Evolutionary conservation across 1,140 invertebrate species (phyloP).

Genomic region (Mylabris phalerata): DNA sequence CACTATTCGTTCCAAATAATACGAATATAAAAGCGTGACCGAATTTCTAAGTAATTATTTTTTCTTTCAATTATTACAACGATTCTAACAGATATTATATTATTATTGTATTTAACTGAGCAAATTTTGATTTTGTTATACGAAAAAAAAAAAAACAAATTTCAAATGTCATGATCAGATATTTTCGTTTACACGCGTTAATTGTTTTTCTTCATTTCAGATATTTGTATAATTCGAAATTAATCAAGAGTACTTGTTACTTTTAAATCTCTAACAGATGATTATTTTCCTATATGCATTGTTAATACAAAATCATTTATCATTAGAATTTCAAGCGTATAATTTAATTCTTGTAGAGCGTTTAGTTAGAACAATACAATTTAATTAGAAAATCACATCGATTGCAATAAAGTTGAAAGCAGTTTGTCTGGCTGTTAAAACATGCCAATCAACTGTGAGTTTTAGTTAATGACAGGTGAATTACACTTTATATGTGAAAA

Average conservation of each 20-base stretch:
- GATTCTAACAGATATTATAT: too few species aligned
- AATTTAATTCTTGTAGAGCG: slow-evolving; percentile 7
- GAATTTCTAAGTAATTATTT: slow-evolving; percentile 6
- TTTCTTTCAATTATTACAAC: slow-evolving; percentile 2
- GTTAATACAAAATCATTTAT: background rate
- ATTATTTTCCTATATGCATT: too few species aligned
- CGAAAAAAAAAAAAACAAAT: too few species aligned
- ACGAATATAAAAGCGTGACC: slow-evolving; percentile 5
- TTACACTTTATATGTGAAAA: slow-evolving; percentile 11
- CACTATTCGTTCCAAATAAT: slow-evolving; percentile 12
- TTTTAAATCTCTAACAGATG: too few species aligned
- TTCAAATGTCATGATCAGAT: slow-evolving; percentile 6
- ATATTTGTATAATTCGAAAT: too few species aligned
- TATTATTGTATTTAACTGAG: too few species aligned
- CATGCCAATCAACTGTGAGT: slow-evolving; percentile 14
- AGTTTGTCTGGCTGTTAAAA: slow-evolving; percentile 14
- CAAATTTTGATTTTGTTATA: too few species aligned
- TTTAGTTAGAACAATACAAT: slow-evolving; percentile 12
- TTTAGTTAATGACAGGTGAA: slow-evolving; percentile 19
- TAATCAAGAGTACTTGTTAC: too few species aligned
- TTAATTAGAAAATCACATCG: slow-evolving; percentile 14
- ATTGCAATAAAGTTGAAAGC: slow-evolving; percentile 6
- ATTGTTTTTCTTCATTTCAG: too few species aligned
- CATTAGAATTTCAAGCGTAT: slow-evolving; percentile 6
- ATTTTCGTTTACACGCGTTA: background rate